Percentiles rank a stretch among this genome's conserved stretches.
These are phyloP conservation scores for Notospermus geniculatus DNA, from an alignment of 1,140 invertebrate genomes.

Conservation along the genomic window DNA sequence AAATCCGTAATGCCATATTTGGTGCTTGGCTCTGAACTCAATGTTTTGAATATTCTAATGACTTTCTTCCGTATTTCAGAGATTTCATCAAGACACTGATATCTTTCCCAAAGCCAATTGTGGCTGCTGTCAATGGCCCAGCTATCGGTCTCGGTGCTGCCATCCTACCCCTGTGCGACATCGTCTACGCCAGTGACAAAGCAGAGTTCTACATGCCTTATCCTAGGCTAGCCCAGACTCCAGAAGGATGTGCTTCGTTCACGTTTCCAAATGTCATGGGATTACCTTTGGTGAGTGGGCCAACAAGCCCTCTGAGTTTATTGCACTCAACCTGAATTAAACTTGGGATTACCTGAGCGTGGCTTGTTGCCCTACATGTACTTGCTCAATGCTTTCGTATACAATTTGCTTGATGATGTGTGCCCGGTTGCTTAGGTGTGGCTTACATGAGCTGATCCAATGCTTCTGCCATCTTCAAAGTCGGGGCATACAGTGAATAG, in stretches of 20 bases:
- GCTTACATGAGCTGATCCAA: too few species aligned
- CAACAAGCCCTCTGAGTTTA: too few species aligned
- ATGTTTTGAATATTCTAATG: background rate
- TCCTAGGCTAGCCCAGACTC: slow-evolving; percentile 70
- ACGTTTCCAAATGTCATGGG: slow-evolving; percentile 81
- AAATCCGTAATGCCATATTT: too few species aligned
- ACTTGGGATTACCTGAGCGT: too few species aligned
- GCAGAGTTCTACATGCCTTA: slow-evolving; percentile 87
- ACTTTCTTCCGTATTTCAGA: slow-evolving; percentile 50
- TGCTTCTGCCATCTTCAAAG: too few species aligned
- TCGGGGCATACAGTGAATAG: too few species aligned
- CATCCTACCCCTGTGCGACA: slow-evolving; percentile 79
- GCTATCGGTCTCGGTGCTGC: slow-evolving; percentile 87
- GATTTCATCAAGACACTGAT: slow-evolving; percentile 78
- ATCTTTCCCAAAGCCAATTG: slow-evolving; percentile 83
- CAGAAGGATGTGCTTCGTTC: slow-evolving; percentile 80
- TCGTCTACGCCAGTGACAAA: slow-evolving; percentile 79
- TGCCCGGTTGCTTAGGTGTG: too few species aligned
- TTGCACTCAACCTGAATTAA: too few species aligned
- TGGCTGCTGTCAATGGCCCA: slow-evolving; percentile 87
- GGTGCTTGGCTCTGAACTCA: too few species aligned
- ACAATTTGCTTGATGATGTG: too few species aligned
- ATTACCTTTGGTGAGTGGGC: slow-evolving; percentile 65
- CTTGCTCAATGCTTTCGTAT: too few species aligned
- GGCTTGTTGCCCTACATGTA: too few species aligned